A percentile compares a stretch with the other conserved stretches of the same genome.
Evolutionary conservation across 2,113 vertebrate species (phyloP).

Genomic region (Nycticorax nycticorax): DNA sequence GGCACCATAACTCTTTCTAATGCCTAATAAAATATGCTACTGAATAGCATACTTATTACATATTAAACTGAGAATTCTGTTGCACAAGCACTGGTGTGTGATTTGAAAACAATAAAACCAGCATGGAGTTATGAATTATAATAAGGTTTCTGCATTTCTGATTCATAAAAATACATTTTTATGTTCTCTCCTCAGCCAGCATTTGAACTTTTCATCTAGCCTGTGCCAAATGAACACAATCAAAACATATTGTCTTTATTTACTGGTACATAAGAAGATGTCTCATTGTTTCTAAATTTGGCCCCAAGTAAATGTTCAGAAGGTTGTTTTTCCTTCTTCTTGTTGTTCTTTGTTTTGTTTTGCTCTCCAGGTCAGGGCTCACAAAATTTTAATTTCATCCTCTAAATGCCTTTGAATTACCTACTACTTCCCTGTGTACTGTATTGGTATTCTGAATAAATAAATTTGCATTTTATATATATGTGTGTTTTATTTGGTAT

Average conservation of each 20-base stretch:
- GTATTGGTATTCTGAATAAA: neutral
- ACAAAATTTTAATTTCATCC: neutral
- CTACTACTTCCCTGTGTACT: neutral
- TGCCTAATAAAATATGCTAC: neutral
- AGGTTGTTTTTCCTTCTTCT: neutral
- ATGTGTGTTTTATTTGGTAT: neutral
- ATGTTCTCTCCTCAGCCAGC: neutral
- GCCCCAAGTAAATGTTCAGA: neutral
- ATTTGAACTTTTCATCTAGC: constrained; percentile 4
- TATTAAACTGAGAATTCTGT: constrained; percentile 21
- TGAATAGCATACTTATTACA: neutral
- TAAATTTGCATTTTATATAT: neutral
- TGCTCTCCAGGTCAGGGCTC: neutral
- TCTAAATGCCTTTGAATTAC: neutral
- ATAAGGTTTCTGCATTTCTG: constrained; percentile 16
- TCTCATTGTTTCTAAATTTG: neutral
- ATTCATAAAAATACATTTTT: constrained; percentile 18
- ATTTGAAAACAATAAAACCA: constrained; percentile 39
- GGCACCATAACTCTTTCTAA: constrained; percentile 8
- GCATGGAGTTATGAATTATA: constrained; percentile 22
- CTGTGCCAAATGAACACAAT: neutral
- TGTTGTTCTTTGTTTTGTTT: neutral
- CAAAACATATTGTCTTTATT: neutral
- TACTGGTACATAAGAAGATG: neutral
- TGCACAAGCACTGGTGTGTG: neutral